Evolutionary conservation across 2,888 invertebrate genomes (phyloP), one percentile per base, ranked within the genome.

Genomic region (Drosophila eohydei): DNA sequence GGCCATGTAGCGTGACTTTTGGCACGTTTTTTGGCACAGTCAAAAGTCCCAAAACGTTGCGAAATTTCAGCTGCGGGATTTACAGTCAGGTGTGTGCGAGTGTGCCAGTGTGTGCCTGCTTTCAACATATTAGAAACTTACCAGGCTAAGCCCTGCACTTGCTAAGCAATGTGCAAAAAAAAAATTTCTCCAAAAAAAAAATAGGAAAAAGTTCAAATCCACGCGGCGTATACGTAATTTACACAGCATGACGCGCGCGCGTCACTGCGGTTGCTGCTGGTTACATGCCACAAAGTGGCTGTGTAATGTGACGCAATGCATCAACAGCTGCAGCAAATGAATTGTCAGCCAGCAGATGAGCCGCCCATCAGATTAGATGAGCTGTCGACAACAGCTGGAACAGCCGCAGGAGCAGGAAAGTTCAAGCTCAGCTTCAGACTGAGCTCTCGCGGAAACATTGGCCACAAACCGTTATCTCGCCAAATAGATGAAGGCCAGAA

Each of bases 1-100:
- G 83, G 80, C 86, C 80, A 74, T 79, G 83, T 80, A 88, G 73
- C 80, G 77, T 85, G 80, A 85, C 85, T 88, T 82, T 74, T 85
- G 83, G 88, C 83, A 83, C 88, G 83, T 83, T 80, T 71, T 80
- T 71, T 50, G 62, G 16, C 54, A 38, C 52, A 28, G 44, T 41
- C 57, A n/a, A 32, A 30, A 32, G 65, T 46, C 32, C 14, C 34
- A 54, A 55, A 52, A 34, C 51, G 32, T 32, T 21, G 21, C 34
- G 46, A 14, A 46, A 14, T 28, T 28, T 48, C 38, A 43, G 38
- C 50, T 28, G 21, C n/a, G 32, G 66, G 32, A 46, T 65, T 46
- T 40, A 14, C 6, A 54, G 26, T 40, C 58, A 68, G 58, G 52
- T 60, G 41, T 57, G 64, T 21, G 26, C 0, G 44, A 0, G 43